phyloP scores from a whole-genome alignment of 1,140 invertebrate species.

The Lucilia sericata region DNA sequence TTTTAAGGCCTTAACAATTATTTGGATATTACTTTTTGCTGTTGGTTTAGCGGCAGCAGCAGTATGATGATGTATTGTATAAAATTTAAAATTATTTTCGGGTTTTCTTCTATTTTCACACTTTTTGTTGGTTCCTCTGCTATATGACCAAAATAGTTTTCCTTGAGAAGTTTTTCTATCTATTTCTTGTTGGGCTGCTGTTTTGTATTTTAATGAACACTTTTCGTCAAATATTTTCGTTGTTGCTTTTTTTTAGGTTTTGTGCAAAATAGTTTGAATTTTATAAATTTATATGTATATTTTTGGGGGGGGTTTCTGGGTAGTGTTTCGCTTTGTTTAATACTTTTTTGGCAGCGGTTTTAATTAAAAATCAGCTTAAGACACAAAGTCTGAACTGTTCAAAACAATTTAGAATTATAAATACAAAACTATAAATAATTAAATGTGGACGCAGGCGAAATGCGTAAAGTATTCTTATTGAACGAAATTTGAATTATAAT shows the following conservation, averaged over 20 bases:
- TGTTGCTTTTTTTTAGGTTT: not conserved
- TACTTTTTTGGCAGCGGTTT: not conserved
- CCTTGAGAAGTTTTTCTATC: not conserved
- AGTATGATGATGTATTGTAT: not conserved
- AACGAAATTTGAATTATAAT: no score
- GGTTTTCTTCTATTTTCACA: no score
- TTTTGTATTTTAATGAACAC: constrained; percentile 38
- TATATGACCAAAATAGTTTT: no score
- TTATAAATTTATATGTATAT: not conserved
- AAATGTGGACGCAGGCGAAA: constrained; percentile 15
- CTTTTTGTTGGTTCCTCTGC: no score
- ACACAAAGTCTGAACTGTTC: not conserved
- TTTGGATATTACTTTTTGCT: not conserved
- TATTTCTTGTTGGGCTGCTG: not conserved
- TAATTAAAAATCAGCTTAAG: constrained; percentile 41
- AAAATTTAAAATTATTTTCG: not conserved
- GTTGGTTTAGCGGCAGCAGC: not conserved
- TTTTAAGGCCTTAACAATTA: not conserved
- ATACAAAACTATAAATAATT: not conserved
- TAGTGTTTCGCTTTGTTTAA: not conserved
- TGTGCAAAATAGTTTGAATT: constrained; percentile 9
- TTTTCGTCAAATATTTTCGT: constrained; percentile 20
- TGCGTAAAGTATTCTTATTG: not conserved
- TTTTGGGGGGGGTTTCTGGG: not conserved
- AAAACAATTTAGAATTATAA: not conserved